Percentiles rank a stretch among this genome's conserved stretches.
These are phyloP conservation scores for Parazoanthus atlanticus DNA, from an alignment of 92 coral and sea anemone species.

Conservation along the genomic window DNA sequence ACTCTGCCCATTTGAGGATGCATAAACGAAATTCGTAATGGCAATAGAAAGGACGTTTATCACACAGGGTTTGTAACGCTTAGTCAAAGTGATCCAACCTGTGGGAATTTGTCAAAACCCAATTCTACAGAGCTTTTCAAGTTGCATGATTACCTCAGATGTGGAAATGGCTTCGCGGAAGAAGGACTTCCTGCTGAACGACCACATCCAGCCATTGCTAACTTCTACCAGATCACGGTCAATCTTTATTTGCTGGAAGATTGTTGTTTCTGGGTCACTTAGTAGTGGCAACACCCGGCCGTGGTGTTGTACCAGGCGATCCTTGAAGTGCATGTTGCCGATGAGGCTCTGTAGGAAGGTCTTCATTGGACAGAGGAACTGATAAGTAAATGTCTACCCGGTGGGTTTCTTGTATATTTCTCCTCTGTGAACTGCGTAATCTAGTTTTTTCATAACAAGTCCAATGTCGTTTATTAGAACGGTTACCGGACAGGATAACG, in stretches of 20 bases:
- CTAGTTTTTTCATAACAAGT: constrained; percentile 33
- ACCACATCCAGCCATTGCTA: constrained; percentile 11
- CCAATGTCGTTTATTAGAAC: constrained; percentile 56
- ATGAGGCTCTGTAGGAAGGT: constrained; percentile 52
- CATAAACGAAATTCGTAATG: neutral
- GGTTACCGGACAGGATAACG: constrained; percentile 50
- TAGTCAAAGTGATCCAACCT: neutral
- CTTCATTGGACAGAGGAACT: constrained; percentile 48
- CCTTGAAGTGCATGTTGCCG: constrained; percentile 54
- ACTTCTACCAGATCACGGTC: constrained; percentile 5
- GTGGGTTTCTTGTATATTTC: constrained; percentile 41
- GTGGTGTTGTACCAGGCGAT: constrained; percentile 52
- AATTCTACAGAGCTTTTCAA: neutral
- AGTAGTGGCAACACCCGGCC: constrained; percentile 43
- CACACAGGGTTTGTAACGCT: neutral
- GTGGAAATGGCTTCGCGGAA: constrained; percentile 7
- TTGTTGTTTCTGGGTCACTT: constrained; percentile 42
- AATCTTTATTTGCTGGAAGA: neutral
- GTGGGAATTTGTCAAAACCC: constrained; percentile 2
- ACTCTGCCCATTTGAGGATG: neutral
- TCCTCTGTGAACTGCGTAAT: constrained; percentile 29
- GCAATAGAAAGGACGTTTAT: neutral
- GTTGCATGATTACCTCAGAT: constrained; percentile 5
- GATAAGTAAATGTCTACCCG: constrained; percentile 27
- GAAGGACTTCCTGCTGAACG: constrained; percentile 6